Conservation (phyloP, 1,140 invertebrate genomes). For the Globodera rostochiensis region DNA sequence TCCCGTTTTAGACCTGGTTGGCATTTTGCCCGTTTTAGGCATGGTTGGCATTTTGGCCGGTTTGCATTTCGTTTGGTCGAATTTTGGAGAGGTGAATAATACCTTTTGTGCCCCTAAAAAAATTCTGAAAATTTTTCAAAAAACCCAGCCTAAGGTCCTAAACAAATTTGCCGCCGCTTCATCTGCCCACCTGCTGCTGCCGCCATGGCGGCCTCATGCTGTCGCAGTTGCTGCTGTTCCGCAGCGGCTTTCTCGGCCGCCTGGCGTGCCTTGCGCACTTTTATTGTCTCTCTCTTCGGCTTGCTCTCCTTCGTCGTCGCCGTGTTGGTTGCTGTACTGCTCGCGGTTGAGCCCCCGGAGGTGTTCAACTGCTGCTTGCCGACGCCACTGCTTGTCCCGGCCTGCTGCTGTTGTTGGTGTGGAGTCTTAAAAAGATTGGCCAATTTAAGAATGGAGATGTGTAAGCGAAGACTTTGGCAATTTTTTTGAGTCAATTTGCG, state of each 20-base stretch:
- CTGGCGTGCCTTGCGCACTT: conserved; percentile 12
- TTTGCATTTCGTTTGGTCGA: too few species aligned
- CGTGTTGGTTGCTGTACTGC: background rate
- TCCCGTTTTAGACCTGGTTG: too few species aligned
- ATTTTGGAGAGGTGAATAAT: too few species aligned
- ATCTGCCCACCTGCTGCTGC: background rate
- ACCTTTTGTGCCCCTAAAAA: too few species aligned
- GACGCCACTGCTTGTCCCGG: background rate
- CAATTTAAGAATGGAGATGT: too few species aligned
- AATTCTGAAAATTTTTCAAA: too few species aligned
- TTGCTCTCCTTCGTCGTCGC: background rate
- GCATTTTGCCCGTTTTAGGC: too few species aligned
- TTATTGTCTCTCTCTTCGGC: conserved; percentile 19
- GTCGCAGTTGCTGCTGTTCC: background rate
- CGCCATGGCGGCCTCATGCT: background rate
- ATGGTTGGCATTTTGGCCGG: too few species aligned
- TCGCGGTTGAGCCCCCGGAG: background rate
- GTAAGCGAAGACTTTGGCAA: too few species aligned
- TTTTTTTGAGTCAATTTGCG: too few species aligned
- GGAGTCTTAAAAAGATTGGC: background rate
- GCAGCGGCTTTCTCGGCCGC: conserved; percentile 15
- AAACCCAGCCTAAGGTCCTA: background rate
- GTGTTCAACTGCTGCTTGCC: conserved; percentile 15
- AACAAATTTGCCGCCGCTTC: background rate
- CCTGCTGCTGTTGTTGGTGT: conserved; percentile 1